Conservation (phyloP, 2,113 vertebrate genomes). For the Fregata magnificens region DNA sequence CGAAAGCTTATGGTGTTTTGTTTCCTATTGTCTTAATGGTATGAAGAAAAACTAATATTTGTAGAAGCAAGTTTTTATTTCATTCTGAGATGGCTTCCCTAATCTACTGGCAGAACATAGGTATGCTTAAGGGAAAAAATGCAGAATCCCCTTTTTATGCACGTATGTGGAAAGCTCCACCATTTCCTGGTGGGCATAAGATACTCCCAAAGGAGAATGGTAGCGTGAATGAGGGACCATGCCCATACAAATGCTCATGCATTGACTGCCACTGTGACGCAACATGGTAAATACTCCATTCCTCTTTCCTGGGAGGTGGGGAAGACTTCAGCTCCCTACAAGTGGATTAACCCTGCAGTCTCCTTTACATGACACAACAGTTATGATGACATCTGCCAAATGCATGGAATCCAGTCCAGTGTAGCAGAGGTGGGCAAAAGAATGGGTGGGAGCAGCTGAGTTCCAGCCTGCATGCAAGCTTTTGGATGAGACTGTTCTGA, state of each 20-base stretch:
- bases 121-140: not conserved
- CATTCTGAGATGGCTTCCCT: not conserved
- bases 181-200: not conserved
- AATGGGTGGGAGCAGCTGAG: not conserved
- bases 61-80: not conserved
- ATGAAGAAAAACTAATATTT: not conserved
- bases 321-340: not conserved
- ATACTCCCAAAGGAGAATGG: not conserved
- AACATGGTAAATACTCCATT: not conserved
- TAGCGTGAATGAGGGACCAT: not conserved
- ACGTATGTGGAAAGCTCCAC: not conserved
- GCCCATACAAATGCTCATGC: not conserved
- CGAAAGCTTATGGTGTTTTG: not conserved
- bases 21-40: not conserved
- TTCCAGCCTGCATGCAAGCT: not conserved
- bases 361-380: not conserved
- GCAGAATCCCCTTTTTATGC: not conserved
- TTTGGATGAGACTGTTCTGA: fast-evolving
- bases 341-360: not conserved
- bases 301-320: not conserved
- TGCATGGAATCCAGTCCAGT: not conserved
- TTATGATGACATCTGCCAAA: not conserved
- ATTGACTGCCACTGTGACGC: not conserved
- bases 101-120: not conserved
- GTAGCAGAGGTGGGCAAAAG: not conserved